A percentile compares a stretch with the other conserved stretches of the same genome.
These are phyloP conservation scores for Schrankia costaestrigalis DNA, from an alignment of 2,888 invertebrate species.

Conservation along the genomic window DNA sequence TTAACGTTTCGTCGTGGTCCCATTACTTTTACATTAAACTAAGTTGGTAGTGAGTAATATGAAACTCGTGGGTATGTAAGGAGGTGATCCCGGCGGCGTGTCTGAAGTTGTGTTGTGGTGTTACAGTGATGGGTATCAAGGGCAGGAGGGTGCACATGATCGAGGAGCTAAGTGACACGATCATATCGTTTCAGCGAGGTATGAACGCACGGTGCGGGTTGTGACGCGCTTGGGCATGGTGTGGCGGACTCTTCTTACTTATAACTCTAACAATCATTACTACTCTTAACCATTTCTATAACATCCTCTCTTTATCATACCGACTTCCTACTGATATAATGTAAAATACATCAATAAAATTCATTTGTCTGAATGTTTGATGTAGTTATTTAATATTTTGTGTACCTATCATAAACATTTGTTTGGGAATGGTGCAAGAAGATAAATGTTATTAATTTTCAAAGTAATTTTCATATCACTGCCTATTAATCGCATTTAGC, in stretches of 20 bases:
- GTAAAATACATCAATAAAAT: too few relatives aligned
- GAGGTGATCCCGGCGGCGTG: slow-evolving; percentile 26
- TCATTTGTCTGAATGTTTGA: background rate
- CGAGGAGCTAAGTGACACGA: slow-evolving; percentile 98
- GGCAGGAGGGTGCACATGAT: slow-evolving; percentile 99
- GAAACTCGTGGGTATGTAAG: too few relatives aligned
- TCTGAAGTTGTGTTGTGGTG: slow-evolving; percentile 71
- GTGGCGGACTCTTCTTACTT: slow-evolving; percentile 53
- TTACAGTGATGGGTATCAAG: slow-evolving; percentile 99
- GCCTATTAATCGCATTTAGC: slow-evolving; percentile 57
- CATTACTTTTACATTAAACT: too few relatives aligned
- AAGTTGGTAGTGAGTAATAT: slow-evolving; percentile 12
- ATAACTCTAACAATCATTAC: slow-evolving; percentile 17
- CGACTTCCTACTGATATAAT: slow-evolving; percentile 7
- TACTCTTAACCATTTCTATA: slow-evolving; percentile 25
- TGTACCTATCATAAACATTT: slow-evolving; percentile 10
- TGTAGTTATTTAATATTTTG: slow-evolving; percentile 10
- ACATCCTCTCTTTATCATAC: slow-evolving; percentile 9
- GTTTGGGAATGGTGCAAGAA: slow-evolving; percentile 27
- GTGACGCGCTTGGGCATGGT: slow-evolving; percentile 65
- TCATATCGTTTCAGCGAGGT: slow-evolving; percentile 99
- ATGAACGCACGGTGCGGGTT: slow-evolving; percentile 77
- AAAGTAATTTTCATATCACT: slow-evolving; percentile 31
- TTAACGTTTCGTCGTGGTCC: slow-evolving; percentile 13
- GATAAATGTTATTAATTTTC: slow-evolving; percentile 14